A percentile compares a stretch with the other conserved stretches of the same genome.
Evolutionary conservation across 2,888 invertebrate species (phyloP).

Genomic region (Clivina fossor): DNA sequence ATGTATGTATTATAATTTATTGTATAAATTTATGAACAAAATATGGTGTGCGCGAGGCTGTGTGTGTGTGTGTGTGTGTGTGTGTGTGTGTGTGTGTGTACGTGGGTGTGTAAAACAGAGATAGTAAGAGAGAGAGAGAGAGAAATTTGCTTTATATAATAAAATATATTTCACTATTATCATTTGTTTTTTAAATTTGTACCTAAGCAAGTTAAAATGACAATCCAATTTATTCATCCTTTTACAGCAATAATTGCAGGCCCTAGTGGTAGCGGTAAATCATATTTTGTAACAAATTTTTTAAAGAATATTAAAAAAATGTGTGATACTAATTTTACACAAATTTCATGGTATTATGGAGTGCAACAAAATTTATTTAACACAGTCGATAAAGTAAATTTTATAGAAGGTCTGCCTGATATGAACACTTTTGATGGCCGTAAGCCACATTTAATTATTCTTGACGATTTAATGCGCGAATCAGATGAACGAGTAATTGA

Average conservation of each 20-base stretch:
- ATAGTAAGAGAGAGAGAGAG: too few species aligned
- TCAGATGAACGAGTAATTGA: conserved; percentile 15
- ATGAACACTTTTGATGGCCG: conserved; percentile 1
- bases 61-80: neutral
- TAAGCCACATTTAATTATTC: conserved; percentile 9
- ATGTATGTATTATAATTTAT: neutral
- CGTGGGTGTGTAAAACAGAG: neutral
- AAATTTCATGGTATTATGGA: conserved; percentile 14
- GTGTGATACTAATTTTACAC: conserved; percentile 1
- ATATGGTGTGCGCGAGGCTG: neutral
- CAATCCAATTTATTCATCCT: conserved; percentile 9
- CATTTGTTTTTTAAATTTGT: neutral
- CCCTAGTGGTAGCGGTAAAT: conserved; percentile 6
- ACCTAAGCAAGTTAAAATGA: neutral
- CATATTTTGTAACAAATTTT: conserved; percentile 7
- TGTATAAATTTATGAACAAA: neutral
- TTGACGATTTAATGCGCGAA: conserved; percentile 21
- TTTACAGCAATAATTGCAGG: conserved; percentile 12
- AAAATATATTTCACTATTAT: neutral
- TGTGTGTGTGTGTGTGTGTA: neutral
- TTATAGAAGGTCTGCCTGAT: conserved; percentile 7
- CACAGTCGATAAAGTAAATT: conserved; percentile 7
- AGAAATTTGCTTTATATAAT: neutral
- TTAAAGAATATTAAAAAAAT: conserved; percentile 4
- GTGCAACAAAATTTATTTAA: conserved; percentile 12